These are phyloP conservation scores for Chrysocyon brachyurus DNA, from an alignment of 2,797 vertebrate genomes.

Conservation along the genomic window DNA sequence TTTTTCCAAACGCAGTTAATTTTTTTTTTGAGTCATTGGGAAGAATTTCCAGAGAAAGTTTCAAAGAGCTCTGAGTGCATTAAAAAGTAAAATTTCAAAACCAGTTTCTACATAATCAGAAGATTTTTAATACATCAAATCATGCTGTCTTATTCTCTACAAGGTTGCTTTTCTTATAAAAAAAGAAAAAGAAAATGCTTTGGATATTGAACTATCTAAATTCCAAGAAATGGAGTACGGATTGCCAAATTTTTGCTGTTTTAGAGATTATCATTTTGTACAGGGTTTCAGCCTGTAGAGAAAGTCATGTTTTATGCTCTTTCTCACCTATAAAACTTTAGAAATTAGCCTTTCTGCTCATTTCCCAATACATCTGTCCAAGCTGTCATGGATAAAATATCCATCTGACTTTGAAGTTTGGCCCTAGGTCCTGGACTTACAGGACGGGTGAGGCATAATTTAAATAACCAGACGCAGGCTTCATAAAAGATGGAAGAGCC, in stretches of 20 bases:
- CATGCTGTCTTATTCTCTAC: background rate
- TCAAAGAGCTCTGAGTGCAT: background rate
- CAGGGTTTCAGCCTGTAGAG: background rate
- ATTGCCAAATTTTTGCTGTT: background rate
- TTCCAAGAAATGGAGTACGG: background rate
- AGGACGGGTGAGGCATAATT: background rate
- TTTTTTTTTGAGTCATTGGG: background rate
- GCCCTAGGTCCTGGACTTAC: background rate
- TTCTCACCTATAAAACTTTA: background rate
- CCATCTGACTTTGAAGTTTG: background rate
- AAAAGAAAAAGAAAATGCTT: background rate
- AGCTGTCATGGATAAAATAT: background rate
- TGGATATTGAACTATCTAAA: background rate
- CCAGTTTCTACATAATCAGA: background rate
- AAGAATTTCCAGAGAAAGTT: background rate
- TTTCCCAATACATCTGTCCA: background rate
- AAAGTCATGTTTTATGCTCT: background rate
- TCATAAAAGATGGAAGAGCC: rapidly evolving
- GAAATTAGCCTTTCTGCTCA: background rate
- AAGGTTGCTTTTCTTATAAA: background rate
- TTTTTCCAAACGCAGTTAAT: background rate
- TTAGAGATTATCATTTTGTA: background rate
- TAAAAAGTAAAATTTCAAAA: background rate
- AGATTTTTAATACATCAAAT: background rate
- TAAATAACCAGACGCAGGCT: background rate